Percentiles rank a stretch among this genome's conserved stretches.
These are phyloP conservation scores for Tokudaia tokunoshimensis DNA, from an alignment of 2,797 vertebrate genomes.

Conservation along the genomic window DNA sequence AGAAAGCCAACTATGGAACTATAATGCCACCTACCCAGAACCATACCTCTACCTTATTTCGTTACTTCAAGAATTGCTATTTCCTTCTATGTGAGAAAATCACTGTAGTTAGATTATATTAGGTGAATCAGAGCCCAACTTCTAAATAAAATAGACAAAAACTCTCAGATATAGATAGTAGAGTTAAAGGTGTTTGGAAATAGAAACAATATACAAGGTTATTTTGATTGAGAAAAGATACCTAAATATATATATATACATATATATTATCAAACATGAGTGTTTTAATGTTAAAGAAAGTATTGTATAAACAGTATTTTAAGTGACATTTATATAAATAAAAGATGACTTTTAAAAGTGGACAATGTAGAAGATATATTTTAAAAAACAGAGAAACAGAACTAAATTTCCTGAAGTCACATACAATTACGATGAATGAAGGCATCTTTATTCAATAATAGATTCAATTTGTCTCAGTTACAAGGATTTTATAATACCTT, in stretches of 20 bases:
- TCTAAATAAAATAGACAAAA: neutral
- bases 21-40: neutral
- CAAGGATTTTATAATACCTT: neutral
- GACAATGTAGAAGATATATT: neutral
- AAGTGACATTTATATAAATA: constrained; percentile 10
- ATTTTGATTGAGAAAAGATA: neutral
- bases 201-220: neutral
- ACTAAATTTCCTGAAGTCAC: constrained; percentile 2
- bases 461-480: constrained; percentile 25
- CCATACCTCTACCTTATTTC: neutral
- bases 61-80: neutral
- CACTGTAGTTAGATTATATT: neutral
- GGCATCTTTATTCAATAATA: neutral
- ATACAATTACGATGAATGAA: neutral
- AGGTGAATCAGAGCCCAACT: neutral
- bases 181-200: constrained; percentile 22
- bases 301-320: neutral
- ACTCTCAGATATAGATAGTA: neutral
- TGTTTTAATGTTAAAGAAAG: constrained; percentile 5
- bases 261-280: neutral
- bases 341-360: neutral
- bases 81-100: neutral
- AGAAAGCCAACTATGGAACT: neutral
- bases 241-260: neutral
- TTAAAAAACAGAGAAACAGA: neutral